These are phyloP conservation scores for Meriones psammophilus DNA, from an alignment of 2,797 vertebrate species.

Conservation along the genomic window DNA sequence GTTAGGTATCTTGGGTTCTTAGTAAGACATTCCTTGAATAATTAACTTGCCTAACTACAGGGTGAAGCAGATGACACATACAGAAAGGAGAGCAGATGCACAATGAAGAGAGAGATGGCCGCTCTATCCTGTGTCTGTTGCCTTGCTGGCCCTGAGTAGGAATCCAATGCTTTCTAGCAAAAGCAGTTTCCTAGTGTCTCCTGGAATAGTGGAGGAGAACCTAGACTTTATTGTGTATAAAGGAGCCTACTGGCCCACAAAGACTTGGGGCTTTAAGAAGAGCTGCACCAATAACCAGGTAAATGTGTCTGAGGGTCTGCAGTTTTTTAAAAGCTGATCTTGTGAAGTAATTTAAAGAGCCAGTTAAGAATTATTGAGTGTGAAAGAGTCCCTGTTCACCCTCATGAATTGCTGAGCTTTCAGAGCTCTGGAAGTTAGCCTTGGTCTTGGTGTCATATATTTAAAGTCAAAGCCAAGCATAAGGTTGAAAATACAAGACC, in stretches of 20 bases:
- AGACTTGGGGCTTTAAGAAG: background rate
- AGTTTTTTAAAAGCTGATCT: background rate
- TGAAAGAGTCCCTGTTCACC: slow-evolving; percentile 10
- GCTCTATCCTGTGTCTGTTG: background rate
- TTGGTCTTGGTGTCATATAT: slow-evolving; percentile 38
- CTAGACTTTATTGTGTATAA: background rate
- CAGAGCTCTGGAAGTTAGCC: slow-evolving; percentile 6
- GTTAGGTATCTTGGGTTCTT: background rate
- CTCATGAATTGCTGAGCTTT: slow-evolving; percentile 14
- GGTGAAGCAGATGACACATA: background rate
- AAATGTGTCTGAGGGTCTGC: background rate
- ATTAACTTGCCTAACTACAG: background rate
- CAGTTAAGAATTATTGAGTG: slow-evolving; percentile 8
- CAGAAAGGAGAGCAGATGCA: background rate
- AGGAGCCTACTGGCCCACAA: background rate
- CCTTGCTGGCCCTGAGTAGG: background rate
- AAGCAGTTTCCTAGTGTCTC: background rate
- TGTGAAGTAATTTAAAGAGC: slow-evolving; percentile 39
- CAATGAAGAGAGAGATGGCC: background rate
- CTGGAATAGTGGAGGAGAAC: background rate
- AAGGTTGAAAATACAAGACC: slow-evolving; percentile 51
- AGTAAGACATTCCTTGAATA: background rate
- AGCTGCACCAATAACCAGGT: background rate
- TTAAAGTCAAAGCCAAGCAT: slow-evolving; percentile 41
- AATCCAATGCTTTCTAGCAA: background rate